Evolutionary conservation across 2,797 vertebrate genomes (phyloP).

Genomic region (Aotus griseimembra): DNA sequence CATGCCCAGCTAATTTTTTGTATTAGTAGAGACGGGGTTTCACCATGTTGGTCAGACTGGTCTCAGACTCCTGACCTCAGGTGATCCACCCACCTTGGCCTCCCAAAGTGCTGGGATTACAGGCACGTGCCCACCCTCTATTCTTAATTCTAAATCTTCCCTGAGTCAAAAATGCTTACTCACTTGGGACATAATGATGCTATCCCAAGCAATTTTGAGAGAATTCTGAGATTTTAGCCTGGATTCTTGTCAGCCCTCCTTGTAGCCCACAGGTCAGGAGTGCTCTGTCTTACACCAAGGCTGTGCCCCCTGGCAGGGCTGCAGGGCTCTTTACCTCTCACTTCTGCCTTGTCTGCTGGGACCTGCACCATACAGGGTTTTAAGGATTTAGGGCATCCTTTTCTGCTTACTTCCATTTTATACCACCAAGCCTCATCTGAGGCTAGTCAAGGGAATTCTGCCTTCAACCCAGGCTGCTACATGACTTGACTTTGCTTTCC

Average conservation of each 20-base stretch:
- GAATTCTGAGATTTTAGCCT: neutral
- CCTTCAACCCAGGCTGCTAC: neutral
- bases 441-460: neutral
- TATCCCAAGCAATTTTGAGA: neutral
- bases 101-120: neutral
- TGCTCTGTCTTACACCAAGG: neutral
- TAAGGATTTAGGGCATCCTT: neutral
- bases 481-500: neutral
- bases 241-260: neutral
- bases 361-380: neutral
- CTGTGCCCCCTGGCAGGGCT: neutral
- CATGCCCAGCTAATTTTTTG: no score
- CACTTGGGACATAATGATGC: neutral
- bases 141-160: slow-evolving; percentile 51
- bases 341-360: neutral
- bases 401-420: neutral
- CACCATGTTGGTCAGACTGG: neutral
- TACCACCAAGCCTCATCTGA: neutral
- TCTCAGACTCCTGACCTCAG: neutral
- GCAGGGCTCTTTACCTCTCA: neutral
- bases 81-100: neutral
- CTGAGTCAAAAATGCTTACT: slow-evolving; percentile 1
- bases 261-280: neutral
- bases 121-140: neutral
- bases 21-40: no score